A percentile compares a stretch with the other conserved stretches of the same genome.
Conservation (phyloP, 64 coral and sea anemone genomes). For the Acropora tenuis region DNA sequence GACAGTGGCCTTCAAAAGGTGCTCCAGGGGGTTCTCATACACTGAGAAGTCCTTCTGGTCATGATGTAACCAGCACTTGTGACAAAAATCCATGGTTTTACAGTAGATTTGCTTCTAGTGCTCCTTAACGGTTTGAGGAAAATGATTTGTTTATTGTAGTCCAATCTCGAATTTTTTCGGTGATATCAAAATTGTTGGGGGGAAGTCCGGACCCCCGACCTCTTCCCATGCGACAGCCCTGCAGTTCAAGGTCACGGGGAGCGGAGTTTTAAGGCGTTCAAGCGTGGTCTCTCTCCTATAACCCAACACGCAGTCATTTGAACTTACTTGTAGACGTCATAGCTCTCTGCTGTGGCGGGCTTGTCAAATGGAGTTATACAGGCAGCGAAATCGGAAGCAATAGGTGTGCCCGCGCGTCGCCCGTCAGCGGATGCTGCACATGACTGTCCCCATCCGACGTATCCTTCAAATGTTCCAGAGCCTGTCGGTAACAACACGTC, state of each 20-base stretch:
- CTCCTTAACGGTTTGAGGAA: no score
- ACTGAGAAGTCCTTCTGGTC: no score
- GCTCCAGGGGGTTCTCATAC: no score
- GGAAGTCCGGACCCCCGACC: no score
- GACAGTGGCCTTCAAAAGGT: no score
- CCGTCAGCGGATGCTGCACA: conserved; percentile 82
- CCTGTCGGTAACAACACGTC: conserved; percentile 66
- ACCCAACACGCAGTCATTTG: not conserved
- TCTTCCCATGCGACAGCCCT: no score
- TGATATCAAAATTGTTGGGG: no score
- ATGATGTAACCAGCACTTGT: no score
- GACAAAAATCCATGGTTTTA: no score
- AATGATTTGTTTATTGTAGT: no score
- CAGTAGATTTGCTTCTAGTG: no score
- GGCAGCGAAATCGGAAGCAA: conserved; percentile 53
- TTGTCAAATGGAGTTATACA: conserved; percentile 44
- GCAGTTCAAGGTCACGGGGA: not conserved
- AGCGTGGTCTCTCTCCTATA: not conserved
- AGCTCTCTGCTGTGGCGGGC: conserved; percentile 32
- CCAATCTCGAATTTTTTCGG: no score
- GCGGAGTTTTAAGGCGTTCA: not conserved
- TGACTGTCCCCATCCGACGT: conserved; percentile 70
- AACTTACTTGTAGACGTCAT: conserved; percentile 61
- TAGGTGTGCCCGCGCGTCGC: conserved; percentile 36
- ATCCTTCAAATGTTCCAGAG: conserved; percentile 83